These are phyloP conservation scores for Dolomedes plantarius DNA, from an alignment of 2,888 invertebrate genomes.

Conservation along the genomic window DNA sequence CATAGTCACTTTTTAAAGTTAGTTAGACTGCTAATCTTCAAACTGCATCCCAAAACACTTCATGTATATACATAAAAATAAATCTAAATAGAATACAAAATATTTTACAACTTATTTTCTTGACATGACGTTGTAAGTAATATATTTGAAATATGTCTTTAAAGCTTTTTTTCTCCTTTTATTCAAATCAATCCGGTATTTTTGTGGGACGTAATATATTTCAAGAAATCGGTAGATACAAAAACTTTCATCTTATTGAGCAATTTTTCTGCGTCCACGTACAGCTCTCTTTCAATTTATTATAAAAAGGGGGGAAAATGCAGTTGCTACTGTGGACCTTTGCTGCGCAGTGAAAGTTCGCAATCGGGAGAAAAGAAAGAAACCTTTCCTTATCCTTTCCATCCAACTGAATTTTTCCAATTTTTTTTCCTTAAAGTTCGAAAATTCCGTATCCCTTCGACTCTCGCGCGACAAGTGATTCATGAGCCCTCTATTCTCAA, in stretches of 20 bases:
- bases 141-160: too few species aligned
- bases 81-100: too few species aligned
- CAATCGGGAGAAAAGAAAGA: slow-evolving; percentile 20
- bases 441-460: slow-evolving; percentile 37
- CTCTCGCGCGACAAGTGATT: slow-evolving; percentile 46
- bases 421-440: slow-evolving; percentile 20
- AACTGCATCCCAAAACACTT: too few species aligned
- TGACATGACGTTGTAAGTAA: too few species aligned
- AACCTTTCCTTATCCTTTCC: slow-evolving; percentile 38
- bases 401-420: slow-evolving; percentile 32
- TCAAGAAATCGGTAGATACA: not conserved
- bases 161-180: too few species aligned
- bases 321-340: not conserved
- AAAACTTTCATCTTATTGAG: not conserved
- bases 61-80: too few species aligned
- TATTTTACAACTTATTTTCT: too few species aligned
- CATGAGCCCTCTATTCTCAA: slow-evolving; percentile 38
- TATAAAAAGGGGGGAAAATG: not conserved
- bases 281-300: slow-evolving; percentile 34
- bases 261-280: not conserved
- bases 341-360: not conserved
- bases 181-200: too few species aligned
- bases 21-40: too few species aligned
- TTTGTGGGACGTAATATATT: not conserved
- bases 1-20: too few species aligned